Conservation (phyloP, 1,140 invertebrate genomes). For the Leptestheria dahalacensis region DNA sequence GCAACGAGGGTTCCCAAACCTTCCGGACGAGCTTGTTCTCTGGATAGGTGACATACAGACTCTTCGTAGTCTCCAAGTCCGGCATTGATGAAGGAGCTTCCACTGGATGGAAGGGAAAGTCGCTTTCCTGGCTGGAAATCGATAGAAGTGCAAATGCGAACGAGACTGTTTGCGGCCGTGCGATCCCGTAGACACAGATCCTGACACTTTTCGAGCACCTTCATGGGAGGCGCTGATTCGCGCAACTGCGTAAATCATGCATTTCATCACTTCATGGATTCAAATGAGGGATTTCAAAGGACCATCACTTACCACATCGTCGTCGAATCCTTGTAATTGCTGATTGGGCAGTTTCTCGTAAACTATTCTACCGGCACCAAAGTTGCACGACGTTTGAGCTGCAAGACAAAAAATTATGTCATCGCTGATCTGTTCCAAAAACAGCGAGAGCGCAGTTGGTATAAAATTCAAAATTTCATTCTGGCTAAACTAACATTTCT, state of each 20-base stretch:
- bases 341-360: constrained; percentile 77
- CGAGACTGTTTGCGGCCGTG: constrained; percentile 58
- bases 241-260: constrained; percentile 37
- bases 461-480: neutral
- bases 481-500: neutral
- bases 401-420: constrained; percentile 20
- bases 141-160: constrained; percentile 65
- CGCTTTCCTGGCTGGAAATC: constrained; percentile 76
- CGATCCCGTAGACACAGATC: constrained; percentile 68
- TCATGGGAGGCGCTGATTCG: constrained; percentile 62
- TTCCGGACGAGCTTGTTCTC: constrained; percentile 66
- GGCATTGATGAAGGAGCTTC: constrained; percentile 45
- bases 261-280: neutral
- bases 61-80: constrained; percentile 66
- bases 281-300: neutral
- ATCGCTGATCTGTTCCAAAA: neutral
- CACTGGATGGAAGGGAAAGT: neutral
- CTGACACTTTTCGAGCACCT: constrained; percentile 66
- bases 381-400: constrained; percentile 81
- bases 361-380: constrained; percentile 65
- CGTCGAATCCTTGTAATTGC: constrained; percentile 71
- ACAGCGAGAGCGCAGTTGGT: neutral
- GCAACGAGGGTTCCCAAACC: constrained; percentile 70
- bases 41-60: constrained; percentile 71
- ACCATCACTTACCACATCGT: constrained; percentile 53